Conservation (phyloP, 2,113 vertebrate genomes). For the Perognathus longimembris region DNA sequence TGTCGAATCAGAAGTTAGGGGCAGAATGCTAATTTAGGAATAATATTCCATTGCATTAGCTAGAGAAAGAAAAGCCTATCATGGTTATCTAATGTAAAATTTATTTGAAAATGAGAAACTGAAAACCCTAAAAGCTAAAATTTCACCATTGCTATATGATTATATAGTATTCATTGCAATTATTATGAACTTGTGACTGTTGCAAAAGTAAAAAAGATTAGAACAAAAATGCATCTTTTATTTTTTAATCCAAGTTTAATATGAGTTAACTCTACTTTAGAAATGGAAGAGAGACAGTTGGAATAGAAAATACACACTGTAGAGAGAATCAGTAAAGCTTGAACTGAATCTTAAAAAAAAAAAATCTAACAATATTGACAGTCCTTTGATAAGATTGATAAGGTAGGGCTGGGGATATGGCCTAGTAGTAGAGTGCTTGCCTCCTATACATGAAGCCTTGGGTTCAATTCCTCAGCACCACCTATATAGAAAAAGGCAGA, state of each 20-base stretch:
- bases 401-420: too few species aligned
- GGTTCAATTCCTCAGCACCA: too few species aligned
- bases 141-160: not conserved
- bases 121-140: not conserved
- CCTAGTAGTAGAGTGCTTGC: too few species aligned
- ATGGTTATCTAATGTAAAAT: not conserved
- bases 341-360: too few species aligned
- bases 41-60: not conserved
- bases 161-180: not conserved
- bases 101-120: not conserved
- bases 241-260: not conserved
- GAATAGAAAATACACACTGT: too few species aligned
- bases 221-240: not conserved
- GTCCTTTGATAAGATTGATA: too few species aligned
- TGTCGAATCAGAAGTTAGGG: slow-evolving; percentile 19
- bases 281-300: too few species aligned
- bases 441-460: too few species aligned
- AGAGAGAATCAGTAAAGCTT: too few species aligned
- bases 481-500: too few species aligned
- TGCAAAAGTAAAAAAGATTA: not conserved
- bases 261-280: not conserved
- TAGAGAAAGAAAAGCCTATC: slow-evolving; percentile 9
- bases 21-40: not conserved
- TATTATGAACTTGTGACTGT: not conserved
- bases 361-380: too few species aligned